A percentile compares a stretch with the other conserved stretches of the same genome.
phyloP scores from a whole-genome alignment of 2,797 vertebrate species.

The Valencia hispanica region DNA sequence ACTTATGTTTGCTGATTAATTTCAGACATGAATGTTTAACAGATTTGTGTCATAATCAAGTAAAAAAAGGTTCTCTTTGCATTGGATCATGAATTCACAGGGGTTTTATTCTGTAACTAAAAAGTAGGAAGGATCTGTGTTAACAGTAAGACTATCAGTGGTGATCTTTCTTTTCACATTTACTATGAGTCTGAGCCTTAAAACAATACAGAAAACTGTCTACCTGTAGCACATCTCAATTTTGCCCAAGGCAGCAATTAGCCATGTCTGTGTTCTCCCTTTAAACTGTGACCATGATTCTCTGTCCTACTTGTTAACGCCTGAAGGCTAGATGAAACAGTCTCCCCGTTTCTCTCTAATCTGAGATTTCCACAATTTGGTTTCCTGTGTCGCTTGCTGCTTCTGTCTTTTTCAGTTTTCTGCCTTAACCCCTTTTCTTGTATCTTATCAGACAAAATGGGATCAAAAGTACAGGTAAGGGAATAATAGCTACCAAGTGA shows the following conservation, averaged over 20 bases:
- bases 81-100: neutral
- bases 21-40: neutral
- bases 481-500: constrained; percentile 27
- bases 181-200: constrained; percentile 19
- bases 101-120: neutral
- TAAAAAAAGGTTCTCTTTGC: neutral
- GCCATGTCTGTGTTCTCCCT: constrained; percentile 63
- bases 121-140: constrained; percentile 3
- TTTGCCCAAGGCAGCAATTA: constrained; percentile 70
- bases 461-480: constrained; percentile 53
- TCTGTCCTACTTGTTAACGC: constrained; percentile 45
- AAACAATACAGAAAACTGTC: constrained; percentile 50
- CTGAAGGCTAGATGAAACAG: constrained; percentile 64
- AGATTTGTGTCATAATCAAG: no score
- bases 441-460: constrained; percentile 32
- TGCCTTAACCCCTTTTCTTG: constrained; percentile 34
- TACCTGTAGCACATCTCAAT: constrained; percentile 40
- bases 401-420: constrained; percentile 32
- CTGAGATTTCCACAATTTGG: constrained; percentile 66
- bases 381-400: constrained; percentile 52
- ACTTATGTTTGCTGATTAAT: neutral
- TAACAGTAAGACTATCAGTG: constrained; percentile 18
- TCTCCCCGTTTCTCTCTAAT: constrained; percentile 64
- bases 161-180: constrained; percentile 20
- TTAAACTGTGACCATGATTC: constrained; percentile 60